phyloP scores from a whole-genome alignment of 2,888 invertebrate genomes.

The Acanthopleura granulata region DNA sequence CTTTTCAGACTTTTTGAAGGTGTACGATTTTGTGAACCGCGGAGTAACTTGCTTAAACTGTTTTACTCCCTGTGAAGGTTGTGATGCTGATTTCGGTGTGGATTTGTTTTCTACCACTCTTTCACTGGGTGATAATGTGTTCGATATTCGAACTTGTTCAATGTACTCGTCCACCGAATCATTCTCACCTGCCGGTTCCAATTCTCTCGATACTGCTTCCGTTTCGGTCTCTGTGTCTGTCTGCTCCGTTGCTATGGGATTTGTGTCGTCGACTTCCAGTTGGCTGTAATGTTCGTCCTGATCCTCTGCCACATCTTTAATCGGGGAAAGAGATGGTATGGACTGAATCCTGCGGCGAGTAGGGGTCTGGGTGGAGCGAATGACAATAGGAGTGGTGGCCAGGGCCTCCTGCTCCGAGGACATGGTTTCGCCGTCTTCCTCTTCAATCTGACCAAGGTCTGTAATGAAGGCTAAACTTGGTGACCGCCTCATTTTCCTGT shows the following conservation, averaged over 20 bases:
- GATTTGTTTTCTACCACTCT: background rate
- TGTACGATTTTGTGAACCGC: background rate
- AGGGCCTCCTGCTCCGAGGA: background rate
- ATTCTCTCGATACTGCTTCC: background rate
- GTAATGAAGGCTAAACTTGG: constrained; percentile 11
- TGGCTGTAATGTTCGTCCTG: background rate
- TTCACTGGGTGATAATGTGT: background rate
- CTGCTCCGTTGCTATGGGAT: background rate
- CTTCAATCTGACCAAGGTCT: background rate
- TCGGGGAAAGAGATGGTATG: constrained; percentile 7
- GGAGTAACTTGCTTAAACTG: background rate
- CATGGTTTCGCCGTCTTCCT: background rate
- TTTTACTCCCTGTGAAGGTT: background rate
- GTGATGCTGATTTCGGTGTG: background rate
- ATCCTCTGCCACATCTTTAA: background rate
- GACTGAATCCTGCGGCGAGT: background rate
- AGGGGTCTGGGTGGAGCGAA: background rate
- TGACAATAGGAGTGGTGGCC: background rate
- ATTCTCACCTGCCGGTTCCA: background rate
- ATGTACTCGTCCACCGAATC: constrained; percentile 10
- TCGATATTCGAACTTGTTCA: background rate
- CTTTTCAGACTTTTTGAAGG: background rate
- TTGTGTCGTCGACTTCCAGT: background rate
- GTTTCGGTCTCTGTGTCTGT: background rate
- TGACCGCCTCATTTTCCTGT: no score